phyloP scores from a whole-genome alignment of 2,888 invertebrate genomes.

The Caenorhabditis sulstoni region DNA sequence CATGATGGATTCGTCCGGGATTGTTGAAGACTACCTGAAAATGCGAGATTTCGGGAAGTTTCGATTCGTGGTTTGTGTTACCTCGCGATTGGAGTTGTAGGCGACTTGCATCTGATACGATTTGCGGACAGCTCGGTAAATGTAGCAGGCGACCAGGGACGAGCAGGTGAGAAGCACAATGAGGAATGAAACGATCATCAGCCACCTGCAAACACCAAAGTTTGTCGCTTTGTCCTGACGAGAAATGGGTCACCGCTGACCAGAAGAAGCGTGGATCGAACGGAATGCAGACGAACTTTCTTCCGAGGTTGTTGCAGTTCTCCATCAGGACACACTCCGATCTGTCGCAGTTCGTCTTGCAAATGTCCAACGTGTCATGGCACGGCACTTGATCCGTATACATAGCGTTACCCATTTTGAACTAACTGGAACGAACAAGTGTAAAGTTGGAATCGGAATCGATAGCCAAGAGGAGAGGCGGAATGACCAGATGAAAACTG shows the following conservation, averaged over 20 bases:
- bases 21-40: constrained; percentile 63
- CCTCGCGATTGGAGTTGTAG: constrained; percentile 59
- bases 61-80: no score
- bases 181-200: constrained; percentile 71
- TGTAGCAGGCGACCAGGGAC: constrained; percentile 73
- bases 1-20: constrained; percentile 67
- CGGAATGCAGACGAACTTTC: constrained; percentile 72
- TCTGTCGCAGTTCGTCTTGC: constrained; percentile 72
- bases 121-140: constrained; percentile 70
- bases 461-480: constrained; percentile 2
- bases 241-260: no score
- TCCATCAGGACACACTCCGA: constrained; percentile 75
- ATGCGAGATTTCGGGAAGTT: no score
- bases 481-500: constrained; percentile 28
- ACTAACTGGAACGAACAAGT: background rate
- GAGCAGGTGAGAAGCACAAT: constrained; percentile 73
- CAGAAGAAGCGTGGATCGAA: constrained; percentile 67
- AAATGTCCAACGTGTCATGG: constrained; percentile 74
- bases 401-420: constrained; percentile 73
- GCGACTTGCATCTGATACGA: constrained; percentile 67
- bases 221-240: no score
- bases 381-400: constrained; percentile 73
- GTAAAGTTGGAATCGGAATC: constrained; percentile 10
- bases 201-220: no score
- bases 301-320: constrained; percentile 70